Conservation (phyloP, 1,140 invertebrate genomes). For the Homarus americanus region DNA sequence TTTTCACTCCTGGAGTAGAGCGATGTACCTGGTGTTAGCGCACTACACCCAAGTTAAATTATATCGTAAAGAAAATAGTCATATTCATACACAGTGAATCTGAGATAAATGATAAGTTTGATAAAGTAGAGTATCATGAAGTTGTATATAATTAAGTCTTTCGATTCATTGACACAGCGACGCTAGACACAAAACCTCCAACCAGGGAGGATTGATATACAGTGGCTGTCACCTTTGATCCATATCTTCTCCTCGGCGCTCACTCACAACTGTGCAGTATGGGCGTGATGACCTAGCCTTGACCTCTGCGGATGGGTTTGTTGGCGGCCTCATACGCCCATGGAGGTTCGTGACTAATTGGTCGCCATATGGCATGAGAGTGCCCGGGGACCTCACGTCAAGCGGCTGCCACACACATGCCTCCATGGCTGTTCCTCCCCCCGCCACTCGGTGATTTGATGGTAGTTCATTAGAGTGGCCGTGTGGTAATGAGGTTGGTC, state of each 20-base stretch:
- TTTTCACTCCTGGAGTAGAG: too few species aligned
- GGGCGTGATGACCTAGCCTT: constrained; percentile 17
- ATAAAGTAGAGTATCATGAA: too few species aligned
- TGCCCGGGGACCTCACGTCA: neutral
- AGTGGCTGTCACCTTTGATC: neutral
- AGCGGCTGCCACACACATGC: too few species aligned
- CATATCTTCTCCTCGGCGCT: neutral
- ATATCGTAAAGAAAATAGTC: too few species aligned
- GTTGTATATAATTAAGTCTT: too few species aligned
- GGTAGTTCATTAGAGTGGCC: neutral
- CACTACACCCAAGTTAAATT: too few species aligned
- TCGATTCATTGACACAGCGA: too few species aligned
- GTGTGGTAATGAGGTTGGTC: neutral
- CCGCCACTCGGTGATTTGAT: neutral
- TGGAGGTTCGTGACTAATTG: constrained; percentile 37
- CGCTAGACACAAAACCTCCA: too few species aligned
- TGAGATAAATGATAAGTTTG: too few species aligned
- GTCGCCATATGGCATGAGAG: constrained; percentile 27
- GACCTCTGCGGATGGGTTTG: neutral
- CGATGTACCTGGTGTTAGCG: too few species aligned
- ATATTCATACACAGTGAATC: too few species aligned
- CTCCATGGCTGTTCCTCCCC: neutral
- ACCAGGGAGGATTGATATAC: neutral
- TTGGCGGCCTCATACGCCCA: neutral
- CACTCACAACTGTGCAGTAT: constrained; percentile 8